Percentiles rank a stretch among this genome's conserved stretches.
phyloP scores from a whole-genome alignment of 2,113 vertebrate species.

The Onychostoma macrolepis region DNA sequence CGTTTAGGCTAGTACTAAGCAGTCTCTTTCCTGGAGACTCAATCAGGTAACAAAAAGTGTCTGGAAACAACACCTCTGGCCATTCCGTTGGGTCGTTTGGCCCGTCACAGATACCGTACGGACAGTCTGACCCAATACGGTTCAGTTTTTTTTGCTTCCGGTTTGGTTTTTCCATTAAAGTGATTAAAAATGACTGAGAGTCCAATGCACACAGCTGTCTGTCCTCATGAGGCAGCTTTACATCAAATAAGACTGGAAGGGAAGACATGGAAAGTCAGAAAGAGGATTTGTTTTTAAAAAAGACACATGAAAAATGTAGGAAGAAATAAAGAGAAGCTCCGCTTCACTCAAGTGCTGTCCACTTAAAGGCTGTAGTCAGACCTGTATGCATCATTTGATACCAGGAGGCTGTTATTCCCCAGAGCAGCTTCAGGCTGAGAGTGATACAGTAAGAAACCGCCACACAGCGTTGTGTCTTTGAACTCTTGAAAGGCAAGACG shows the following conservation, averaged over 20 bases:
- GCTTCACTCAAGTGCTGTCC: conserved; percentile 46
- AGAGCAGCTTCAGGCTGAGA: conserved; percentile 53
- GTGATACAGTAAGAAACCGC: conserved; percentile 48
- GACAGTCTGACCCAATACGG: too few relatives aligned
- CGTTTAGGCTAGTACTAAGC: too few relatives aligned
- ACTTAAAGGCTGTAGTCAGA: conserved; percentile 33
- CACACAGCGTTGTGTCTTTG: conserved; percentile 33
- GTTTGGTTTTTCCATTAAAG: background rate
- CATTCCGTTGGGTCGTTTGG: too few relatives aligned
- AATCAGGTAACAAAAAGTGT: too few relatives aligned
- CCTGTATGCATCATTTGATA: conserved; percentile 45
- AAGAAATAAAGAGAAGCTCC: conserved; percentile 34
- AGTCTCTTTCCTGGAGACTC: too few relatives aligned
- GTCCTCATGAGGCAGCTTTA: conserved; percentile 5
- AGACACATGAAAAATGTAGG: conserved; percentile 35
- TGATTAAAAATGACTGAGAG: conserved; percentile 3
- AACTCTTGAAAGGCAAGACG: conserved; percentile 18
- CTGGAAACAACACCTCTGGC: too few relatives aligned
- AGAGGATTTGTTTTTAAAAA: conserved; percentile 1
- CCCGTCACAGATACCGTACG: too few relatives aligned
- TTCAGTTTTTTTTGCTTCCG: too few relatives aligned
- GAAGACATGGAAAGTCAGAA: background rate
- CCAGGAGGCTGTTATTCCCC: conserved; percentile 45
- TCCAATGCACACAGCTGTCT: background rate
- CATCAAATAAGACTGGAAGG: background rate